Percentiles rank a stretch among this genome's conserved stretches.
phyloP scores from a whole-genome alignment of 1,140 invertebrate genomes.

The Cotesia vestalis region DNA sequence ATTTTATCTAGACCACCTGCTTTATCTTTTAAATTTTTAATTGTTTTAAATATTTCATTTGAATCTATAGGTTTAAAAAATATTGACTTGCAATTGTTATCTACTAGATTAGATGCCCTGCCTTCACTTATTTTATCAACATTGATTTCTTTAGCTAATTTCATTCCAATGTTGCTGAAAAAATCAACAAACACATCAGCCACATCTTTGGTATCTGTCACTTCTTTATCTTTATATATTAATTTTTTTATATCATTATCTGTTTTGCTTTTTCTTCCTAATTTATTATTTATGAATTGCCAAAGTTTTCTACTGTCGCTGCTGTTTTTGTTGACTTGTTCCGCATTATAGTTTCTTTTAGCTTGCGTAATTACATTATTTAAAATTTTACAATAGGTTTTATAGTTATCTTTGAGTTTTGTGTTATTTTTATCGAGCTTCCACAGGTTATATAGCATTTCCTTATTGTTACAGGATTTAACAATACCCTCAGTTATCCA shows the following conservation, averaged over 20 bases:
- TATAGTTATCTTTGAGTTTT: too few relatives aligned
- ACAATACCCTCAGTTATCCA: too few relatives aligned
- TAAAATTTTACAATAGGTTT: too few relatives aligned
- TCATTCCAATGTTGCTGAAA: background rate
- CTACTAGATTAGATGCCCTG: background rate
- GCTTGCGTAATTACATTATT: too few relatives aligned
- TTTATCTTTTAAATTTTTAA: background rate
- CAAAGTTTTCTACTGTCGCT: background rate
- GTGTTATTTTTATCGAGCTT: too few relatives aligned
- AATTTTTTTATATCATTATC: background rate
- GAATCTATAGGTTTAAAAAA: background rate
- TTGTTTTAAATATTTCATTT: background rate
- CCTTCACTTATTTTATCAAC: background rate
- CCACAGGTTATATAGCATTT: too few relatives aligned
- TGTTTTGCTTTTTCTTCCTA: background rate
- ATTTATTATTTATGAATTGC: background rate
- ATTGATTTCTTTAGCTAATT: background rate
- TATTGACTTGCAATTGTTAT: background rate
- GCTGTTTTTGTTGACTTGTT: background rate
- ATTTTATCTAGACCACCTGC: background rate
- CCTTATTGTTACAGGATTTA: too few relatives aligned
- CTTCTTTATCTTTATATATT: background rate
- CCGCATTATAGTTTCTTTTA: background rate
- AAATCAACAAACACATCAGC: conserved; percentile 2
- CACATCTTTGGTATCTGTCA: background rate